Evolutionary conservation across 2,797 vertebrate species (phyloP).

Genomic region (Mus spretus): DNA sequence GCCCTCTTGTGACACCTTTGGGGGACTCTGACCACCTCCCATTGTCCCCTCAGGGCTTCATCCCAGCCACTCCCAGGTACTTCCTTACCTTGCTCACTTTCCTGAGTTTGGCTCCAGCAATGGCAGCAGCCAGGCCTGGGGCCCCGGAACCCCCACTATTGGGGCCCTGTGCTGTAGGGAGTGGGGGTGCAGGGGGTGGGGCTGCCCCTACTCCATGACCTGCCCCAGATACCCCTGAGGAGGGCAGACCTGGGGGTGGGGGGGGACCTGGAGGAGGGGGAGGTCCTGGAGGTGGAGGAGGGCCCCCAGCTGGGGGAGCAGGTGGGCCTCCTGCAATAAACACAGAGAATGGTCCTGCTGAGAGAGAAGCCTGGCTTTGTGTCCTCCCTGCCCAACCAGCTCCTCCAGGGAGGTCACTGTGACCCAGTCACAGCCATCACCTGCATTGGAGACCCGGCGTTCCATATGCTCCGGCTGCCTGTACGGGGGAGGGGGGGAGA

Average conservation of each 20-base stretch:
- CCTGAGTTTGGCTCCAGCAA: conserved; percentile 93
- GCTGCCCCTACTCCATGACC: conserved; percentile 80
- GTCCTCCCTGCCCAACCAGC: not conserved
- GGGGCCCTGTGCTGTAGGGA: conserved; percentile 87
- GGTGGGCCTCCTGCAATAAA: conserved; percentile 74
- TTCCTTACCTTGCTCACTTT: conserved; percentile 91
- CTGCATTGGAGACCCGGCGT: conserved; percentile 80
- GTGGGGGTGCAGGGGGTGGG: conserved; percentile 91
- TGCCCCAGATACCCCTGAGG: conserved; percentile 80
- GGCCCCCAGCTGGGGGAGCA: conserved; percentile 80
- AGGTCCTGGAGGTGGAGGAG: conserved; percentile 86
- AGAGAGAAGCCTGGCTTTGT: not conserved
- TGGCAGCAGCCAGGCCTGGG: conserved; percentile 89
- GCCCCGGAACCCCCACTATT: conserved; percentile 81
- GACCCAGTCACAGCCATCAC: not conserved
- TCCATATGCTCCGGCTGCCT: conserved; percentile 79
- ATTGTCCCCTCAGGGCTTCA: not conserved
- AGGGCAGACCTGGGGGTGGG: conserved; percentile 83
- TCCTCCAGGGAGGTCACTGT: not conserved
- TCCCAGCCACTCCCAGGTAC: not conserved
- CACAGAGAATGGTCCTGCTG: not conserved
- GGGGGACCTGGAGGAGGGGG: conserved; percentile 86
- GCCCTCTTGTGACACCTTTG: not conserved
- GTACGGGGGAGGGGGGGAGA: accelerated
- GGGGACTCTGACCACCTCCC: conserved; percentile 10